Conservation (phyloP, 2,888 invertebrate species). For the Acrocera orbiculus region DNA sequence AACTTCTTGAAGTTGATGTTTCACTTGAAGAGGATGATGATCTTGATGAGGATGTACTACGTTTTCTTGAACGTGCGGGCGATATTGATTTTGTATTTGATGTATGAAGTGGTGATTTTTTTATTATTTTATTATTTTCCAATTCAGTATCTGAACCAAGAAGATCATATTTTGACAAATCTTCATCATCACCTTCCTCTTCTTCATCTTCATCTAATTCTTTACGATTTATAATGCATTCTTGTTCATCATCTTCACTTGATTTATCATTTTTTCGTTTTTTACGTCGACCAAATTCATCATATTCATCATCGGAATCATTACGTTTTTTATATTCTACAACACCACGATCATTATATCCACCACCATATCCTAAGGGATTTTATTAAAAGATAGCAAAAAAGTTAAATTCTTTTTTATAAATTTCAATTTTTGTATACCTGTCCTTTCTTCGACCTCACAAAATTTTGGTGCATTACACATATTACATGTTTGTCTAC, state of each 20-base stretch:
- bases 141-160: slow-evolving; percentile 47
- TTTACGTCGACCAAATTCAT: slow-evolving; percentile 68
- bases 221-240: no score
- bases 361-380: slow-evolving; percentile 63
- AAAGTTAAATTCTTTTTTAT: neutral
- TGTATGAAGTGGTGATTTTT: slow-evolving; percentile 5
- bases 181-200: slow-evolving; percentile 44
- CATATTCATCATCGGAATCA: slow-evolving; percentile 88
- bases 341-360: slow-evolving; percentile 88
- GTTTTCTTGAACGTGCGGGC: slow-evolving; percentile 17
- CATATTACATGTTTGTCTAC: slow-evolving; percentile 90
- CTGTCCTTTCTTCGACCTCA: slow-evolving; percentile 67
- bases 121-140: slow-evolving; percentile 1
- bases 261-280: slow-evolving; percentile 21
- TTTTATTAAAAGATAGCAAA: slow-evolving; percentile 3
- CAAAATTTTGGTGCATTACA: slow-evolving; percentile 97
- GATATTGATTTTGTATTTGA: slow-evolving; percentile 13
- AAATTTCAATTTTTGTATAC: slow-evolving; percentile 16
- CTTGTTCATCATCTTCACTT: slow-evolving; percentile 26
- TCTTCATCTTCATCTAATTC: slow-evolving; percentile 32
- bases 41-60: slow-evolving; percentile 12
- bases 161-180: slow-evolving; percentile 62
- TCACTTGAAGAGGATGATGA: slow-evolving; percentile 13
- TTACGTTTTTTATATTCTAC: slow-evolving; percentile 88
- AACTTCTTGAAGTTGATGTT: neutral